Evolutionary conservation across 1,140 invertebrate genomes (phyloP), one percentile per base, ranked within the genome.

Genomic region (Lordiphosa stackelbergi): DNA sequence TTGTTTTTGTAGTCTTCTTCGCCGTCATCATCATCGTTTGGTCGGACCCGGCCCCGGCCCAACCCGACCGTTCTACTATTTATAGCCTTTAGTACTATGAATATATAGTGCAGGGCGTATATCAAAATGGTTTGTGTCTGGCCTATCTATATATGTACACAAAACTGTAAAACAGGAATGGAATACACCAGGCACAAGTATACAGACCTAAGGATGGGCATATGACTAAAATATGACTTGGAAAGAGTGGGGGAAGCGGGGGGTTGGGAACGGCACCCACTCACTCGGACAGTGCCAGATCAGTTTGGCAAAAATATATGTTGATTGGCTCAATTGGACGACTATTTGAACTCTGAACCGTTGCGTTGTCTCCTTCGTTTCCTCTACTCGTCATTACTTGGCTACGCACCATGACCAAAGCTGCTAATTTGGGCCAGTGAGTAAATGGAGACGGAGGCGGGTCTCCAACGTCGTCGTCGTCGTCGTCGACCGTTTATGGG

Each of bases 291-390:
- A 34, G 31, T 46, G 43, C 24, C 28, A 46, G 43, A 46, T 46
- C 43, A 46, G 43, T 46, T 46, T 24, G 43, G 24, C 22, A 46
- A 46, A 46, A 31, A 31, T 31, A 46, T 46, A 66, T 66, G 75
- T 85, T 85, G 81, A 85, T 85, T 85, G 81, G 81, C 81, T 85
- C 75, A 85, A 85, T 85, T 85, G 81, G 77, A 66, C 81, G 75
- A 81, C 77, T 85, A 85, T 85, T 85, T 85, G 81, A 85, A 85
- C 81, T 85, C 69, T 85, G 81, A 85, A 66, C 81, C 51, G 59
- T 37, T 49, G 45, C 74, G 59, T 74, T 47, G 49, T 62, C 22
- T n/a, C 42, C 34, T 37, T 41, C 35, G 41, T 49, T 51, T 48
- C 41, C 47, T 34, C 46, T 46, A 22, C 12, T 37, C 43, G 43